Base-by-base conservation (phyloP, 2,113 vertebrate genomes). In the Percopsis transmontana region DNA sequence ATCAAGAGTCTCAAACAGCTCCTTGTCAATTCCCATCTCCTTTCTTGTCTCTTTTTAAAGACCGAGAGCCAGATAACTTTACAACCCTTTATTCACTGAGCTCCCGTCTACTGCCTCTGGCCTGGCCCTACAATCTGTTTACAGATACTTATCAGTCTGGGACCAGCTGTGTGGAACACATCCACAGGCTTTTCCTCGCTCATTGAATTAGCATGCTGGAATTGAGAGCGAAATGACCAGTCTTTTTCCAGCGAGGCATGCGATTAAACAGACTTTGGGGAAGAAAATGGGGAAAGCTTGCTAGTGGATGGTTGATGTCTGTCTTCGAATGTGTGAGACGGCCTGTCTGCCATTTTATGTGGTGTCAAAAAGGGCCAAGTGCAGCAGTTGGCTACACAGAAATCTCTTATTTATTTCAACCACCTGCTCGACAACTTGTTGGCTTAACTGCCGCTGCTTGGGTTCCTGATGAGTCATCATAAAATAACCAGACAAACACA, bases 191-290 rank as follows among this genome's bases (percentile, higher is more conserved):
- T 39, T 87, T 77, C 80, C 74, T 84, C 77, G 59, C 77, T 87
- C 83, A 89, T 83, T 81, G 72, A 87, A 87, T 87, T 78, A 80
- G 81, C 69, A 63, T 70, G 81, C 83, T 86, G 82, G 55, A 84
- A 82, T 70, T 80, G 71, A 74, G 72, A 73, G 57, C 57, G 64
- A 83, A 77, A 80, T 78, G 74, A 83, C 65, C 80, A 75, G 68
- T 74, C 27, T 80, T 77, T 70, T 77, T 74, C 65, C 70, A 52
- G 74, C n/a, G 59, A 80, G 74, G 48, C 72, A 33, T 77, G 75
- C 72, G 60, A 80, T 88, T 78, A 80, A 62, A 33, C 66, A 24
- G 64, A 70, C 64, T 57, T 55, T 61, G 55, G 70, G 67, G 59
- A 39, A 16, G 10, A 53, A 11, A n/a, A 57, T 70, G 58, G 39